phyloP scores from a whole-genome alignment of 2,113 vertebrate genomes.

The Spheniscus mendiculus region DNA sequence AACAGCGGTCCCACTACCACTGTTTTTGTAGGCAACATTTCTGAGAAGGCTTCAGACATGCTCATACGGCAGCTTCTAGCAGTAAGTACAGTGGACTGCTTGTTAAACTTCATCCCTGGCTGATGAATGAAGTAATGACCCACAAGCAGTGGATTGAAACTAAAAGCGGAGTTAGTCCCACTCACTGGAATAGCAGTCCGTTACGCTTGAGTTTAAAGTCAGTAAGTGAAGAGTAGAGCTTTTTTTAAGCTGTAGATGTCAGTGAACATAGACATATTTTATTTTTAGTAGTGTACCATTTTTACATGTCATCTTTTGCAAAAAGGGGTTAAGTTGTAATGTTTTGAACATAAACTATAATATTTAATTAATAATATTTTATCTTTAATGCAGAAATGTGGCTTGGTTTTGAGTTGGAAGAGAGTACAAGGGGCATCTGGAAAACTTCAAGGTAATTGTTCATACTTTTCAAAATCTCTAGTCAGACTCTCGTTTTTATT shows the following conservation, averaged over 20 bases:
- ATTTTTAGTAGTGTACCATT: background rate
- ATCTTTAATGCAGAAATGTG: slow-evolving; percentile 88
- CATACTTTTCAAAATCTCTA: background rate
- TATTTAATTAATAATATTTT: background rate
- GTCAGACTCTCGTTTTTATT: background rate
- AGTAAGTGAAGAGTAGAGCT: background rate
- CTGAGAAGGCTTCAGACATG: slow-evolving; percentile 98
- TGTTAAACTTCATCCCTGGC: background rate
- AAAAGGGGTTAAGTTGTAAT: background rate
- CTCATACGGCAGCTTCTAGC: slow-evolving; percentile 95
- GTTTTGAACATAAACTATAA: background rate
- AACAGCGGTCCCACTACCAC: slow-evolving; percentile 95
- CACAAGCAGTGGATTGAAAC: background rate
- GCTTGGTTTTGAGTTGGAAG: slow-evolving; percentile 98
- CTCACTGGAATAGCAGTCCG: background rate
- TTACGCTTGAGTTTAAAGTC: background rate
- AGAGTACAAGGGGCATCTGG: slow-evolving; percentile 98
- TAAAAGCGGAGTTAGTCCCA: background rate
- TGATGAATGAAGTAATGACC: background rate
- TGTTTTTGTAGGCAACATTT: slow-evolving; percentile 98
- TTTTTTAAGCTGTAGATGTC: background rate
- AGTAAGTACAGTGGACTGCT: slow-evolving; percentile 76
- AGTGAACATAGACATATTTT: background rate
- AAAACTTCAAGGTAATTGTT: slow-evolving; percentile 93
- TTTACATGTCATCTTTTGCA: background rate